Base-by-base conservation (phyloP, 30 jellyfish, hydroid and myxozoan genomes). In the Phacellophora camtschatica region DNA sequence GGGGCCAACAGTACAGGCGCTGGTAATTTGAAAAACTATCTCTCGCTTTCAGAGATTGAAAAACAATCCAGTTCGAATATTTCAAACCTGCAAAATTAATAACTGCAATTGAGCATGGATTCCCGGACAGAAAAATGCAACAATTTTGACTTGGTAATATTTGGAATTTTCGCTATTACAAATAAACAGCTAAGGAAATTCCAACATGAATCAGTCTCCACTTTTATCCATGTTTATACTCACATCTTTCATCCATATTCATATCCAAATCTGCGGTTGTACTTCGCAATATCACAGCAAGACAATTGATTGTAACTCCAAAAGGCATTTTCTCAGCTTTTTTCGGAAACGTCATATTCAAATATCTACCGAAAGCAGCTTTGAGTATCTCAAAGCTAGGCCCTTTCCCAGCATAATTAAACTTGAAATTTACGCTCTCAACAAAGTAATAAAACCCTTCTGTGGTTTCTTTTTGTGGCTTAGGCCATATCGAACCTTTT, bases 401-500 rank as follows among this genome's bases (percentile, higher is more conserved):
- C 5, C 72, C 72, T 5, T 11, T 36, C 27, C 68, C 64, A 0
- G 32, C 19, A 0, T 48, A 12, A 6, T 75, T 62, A 54, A 89
- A 89, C 71, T 73, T 18, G 50, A 89, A 89, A 11, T 75, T 37
- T 28, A 20, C 71, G 7, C 86, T 90, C 33, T 48, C 74, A 19
- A 82, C 48, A 18, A 51, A 36, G 43, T 15, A 81, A 19, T 6
- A 25, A 10, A 11, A 75, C 3, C 41, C 65, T 66, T 71, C 81
- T 42, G 88, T 35, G 23, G 12, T 18, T 82, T 89, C 95, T 5
- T 48, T 25, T 43, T 80, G 95, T 3, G 97, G 97, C 83, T 74
- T 81, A 15, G 97, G 97, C 89, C 90, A 68, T 0, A 89, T 65
- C 6, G 81, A 50, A 0, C 97, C 97, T 30, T 53, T 71, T 5